Evolutionary conservation across 1,140 invertebrate genomes (phyloP).

Genomic region (Temnothorax longispinosus): DNA sequence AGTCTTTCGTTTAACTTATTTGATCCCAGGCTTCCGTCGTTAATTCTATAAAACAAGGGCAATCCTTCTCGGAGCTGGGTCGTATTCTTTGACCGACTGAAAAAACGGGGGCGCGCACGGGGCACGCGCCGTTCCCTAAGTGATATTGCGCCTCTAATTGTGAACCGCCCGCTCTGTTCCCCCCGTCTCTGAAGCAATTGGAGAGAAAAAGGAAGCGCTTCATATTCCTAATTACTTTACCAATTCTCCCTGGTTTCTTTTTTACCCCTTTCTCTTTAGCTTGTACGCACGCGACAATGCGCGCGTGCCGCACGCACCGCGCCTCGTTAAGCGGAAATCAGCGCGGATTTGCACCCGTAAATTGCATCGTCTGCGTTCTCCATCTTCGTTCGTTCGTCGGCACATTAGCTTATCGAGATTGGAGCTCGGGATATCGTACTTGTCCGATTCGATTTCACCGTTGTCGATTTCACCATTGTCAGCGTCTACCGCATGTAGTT

Average conservation of each 20-base stretch:
- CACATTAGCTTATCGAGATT: slow-evolving; percentile 11
- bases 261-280: not conserved
- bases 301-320: slow-evolving; percentile 66
- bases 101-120: slow-evolving; percentile 18
- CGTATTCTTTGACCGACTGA: not conserved
- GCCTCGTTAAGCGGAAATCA: slow-evolving; percentile 67
- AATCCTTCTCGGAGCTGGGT: not conserved
- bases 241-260: not conserved
- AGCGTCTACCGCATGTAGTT: not conserved
- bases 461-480: slow-evolving; percentile 21
- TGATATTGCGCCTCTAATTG: slow-evolving; percentile 59
- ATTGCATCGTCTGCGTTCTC: slow-evolving; percentile 54
- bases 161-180: not conserved
- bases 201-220: not conserved
- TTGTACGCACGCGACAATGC: slow-evolving; percentile 67
- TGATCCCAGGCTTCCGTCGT: not conserved
- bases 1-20: not conserved
- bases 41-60: not conserved
- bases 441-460: slow-evolving; percentile 7
- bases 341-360: slow-evolving; percentile 62
- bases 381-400: not conserved
- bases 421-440: not conserved
- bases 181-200: too few species aligned
- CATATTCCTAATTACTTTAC: slow-evolving; percentile 65
- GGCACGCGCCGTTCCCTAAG: slow-evolving; percentile 15